Percentiles rank a stretch among this genome's conserved stretches.
These are phyloP conservation scores for Rhagonycha lutea DNA, from an alignment of 2,888 invertebrate species.

Conservation along the genomic window DNA sequence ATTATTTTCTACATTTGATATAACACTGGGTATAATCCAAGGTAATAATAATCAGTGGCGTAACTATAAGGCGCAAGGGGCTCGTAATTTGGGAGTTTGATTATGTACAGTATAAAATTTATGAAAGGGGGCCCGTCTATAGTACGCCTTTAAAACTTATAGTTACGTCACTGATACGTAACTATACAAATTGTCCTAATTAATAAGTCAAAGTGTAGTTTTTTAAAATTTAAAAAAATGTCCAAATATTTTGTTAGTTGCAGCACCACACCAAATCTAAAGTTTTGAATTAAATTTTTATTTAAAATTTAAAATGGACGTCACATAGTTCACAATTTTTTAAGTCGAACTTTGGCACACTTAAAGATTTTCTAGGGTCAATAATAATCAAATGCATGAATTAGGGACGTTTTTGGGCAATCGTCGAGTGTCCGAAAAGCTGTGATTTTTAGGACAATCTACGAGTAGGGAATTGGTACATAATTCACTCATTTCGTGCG, in stretches of 20 bases:
- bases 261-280: conserved; percentile 52
- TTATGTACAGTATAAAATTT: not conserved
- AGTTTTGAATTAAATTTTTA: conserved; percentile 28
- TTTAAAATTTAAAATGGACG: conserved; percentile 44
- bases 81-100: not conserved
- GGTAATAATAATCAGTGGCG: conserved; percentile 31
- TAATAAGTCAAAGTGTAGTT: conserved; percentile 35
- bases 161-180: conserved; percentile 6
- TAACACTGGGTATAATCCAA: conserved; percentile 43
- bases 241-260: conserved; percentile 43
- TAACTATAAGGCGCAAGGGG: not conserved
- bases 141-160: not conserved
- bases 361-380: conserved; percentile 27
- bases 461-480: not conserved
- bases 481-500: conserved; percentile 2
- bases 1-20: conserved; percentile 53
- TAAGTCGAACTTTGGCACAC: conserved; percentile 46
- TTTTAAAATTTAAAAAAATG: conserved; percentile 35
- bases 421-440: not conserved
- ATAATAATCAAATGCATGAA: conserved; percentile 19
- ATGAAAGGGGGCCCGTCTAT: not conserved
- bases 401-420: not conserved
- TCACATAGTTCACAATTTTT: conserved; percentile 38
- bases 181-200: conserved; percentile 45
- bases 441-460: not conserved